Conservation (phyloP, 2,797 vertebrate genomes). For the Leptatherina wallacei region DNA sequence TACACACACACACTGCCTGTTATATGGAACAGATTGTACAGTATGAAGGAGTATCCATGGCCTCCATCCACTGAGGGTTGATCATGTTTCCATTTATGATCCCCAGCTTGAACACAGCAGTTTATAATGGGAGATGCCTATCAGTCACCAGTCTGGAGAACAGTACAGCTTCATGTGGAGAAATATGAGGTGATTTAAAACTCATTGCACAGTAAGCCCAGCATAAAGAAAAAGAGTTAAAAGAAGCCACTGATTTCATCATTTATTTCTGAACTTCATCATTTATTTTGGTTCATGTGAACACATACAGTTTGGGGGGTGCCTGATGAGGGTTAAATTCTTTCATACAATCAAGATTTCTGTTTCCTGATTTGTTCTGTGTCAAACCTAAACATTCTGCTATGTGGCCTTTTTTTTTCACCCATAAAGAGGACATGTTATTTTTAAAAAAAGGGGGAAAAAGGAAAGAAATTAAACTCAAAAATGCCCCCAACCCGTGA, state of each 20-base stretch:
- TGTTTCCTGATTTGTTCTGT: neutral
- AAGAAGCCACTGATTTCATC: neutral
- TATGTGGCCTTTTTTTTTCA: too few species aligned
- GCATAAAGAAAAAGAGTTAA: conserved; percentile 14
- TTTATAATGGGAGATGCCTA: conserved; percentile 26
- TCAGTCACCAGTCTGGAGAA: conserved; percentile 1
- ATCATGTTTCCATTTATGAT: conserved; percentile 21
- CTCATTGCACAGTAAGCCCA: neutral
- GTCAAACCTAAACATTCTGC: neutral
- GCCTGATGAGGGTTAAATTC: too few species aligned
- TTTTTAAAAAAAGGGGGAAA: too few species aligned
- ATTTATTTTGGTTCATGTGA: too few species aligned
- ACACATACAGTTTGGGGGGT: too few species aligned
- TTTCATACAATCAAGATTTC: too few species aligned
- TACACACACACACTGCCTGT: neutral
- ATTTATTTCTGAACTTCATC: too few species aligned
- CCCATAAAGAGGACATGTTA: too few species aligned
- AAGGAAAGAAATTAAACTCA: neutral
- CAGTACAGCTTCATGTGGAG: neutral
- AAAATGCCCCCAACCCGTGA: neutral
- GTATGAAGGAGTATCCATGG: conserved; percentile 22
- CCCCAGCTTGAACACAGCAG: neutral
- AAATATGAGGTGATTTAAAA: conserved; percentile 16
- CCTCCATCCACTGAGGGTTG: conserved; percentile 10
- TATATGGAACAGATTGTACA: conserved; percentile 60